These are phyloP conservation scores for Drosophila orosa DNA, from an alignment of 1,140 invertebrate species.

Conservation along the genomic window DNA sequence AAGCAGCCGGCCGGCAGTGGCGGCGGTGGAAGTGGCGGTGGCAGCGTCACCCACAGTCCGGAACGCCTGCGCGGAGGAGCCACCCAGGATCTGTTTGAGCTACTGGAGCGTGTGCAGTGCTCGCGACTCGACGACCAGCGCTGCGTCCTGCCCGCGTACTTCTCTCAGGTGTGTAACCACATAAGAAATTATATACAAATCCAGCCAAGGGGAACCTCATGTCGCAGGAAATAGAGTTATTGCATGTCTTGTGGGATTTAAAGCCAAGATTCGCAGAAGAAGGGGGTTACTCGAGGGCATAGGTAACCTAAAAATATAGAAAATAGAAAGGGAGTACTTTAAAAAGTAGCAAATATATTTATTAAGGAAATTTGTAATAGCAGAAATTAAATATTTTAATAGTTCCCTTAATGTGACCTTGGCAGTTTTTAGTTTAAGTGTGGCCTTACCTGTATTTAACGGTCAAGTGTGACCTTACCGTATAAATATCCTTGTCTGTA, in stretches of 20 bases:
- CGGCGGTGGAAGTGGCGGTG: constrained; percentile 72
- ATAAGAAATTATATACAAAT: neutral
- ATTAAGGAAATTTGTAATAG: too few relatives aligned
- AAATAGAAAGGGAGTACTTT: too few relatives aligned
- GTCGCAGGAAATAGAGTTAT: neutral
- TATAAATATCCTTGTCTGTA: too few relatives aligned
- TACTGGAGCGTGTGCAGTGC: constrained; percentile 95
- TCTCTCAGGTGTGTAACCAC: constrained; percentile 89
- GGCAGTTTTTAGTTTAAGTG: neutral
- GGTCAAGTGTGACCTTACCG: neutral
- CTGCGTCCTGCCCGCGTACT: constrained; percentile 94
- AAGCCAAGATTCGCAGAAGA: neutral
- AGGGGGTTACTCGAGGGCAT: neutral
- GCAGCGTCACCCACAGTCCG: constrained; percentile 84
- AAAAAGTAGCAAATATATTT: too few relatives aligned
- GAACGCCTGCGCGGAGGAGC: constrained; percentile 87
- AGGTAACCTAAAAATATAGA: too few relatives aligned
- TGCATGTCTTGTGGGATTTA: constrained; percentile 2
- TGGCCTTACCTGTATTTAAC: neutral
- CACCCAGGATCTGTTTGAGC: constrained; percentile 93
- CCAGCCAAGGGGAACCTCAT: constrained; percentile 14
- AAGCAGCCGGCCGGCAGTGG: constrained; percentile 49
- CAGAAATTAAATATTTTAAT: too few relatives aligned
- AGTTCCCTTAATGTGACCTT: neutral
- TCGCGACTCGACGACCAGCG: constrained; percentile 97